Evolutionary conservation across 2,797 vertebrate species (phyloP).

Genomic region (Lagocephalus sceleratus): DNA sequence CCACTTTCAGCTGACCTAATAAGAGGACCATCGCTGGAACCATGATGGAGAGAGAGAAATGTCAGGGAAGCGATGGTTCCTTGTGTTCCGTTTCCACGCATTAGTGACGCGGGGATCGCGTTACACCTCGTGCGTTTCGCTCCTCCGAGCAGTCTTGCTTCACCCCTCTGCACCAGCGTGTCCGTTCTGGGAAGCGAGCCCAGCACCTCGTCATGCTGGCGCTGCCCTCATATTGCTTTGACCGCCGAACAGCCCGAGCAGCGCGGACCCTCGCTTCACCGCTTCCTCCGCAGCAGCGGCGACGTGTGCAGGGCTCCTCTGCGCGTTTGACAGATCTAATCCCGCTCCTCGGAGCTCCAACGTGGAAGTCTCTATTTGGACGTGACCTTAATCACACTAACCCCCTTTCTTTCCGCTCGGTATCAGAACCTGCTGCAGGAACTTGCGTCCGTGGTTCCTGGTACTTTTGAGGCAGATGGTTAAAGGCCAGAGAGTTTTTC

Average conservation of each 20-base stretch:
- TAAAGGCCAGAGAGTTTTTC: conserved; percentile 20
- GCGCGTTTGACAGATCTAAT: conserved; percentile 69
- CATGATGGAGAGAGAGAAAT: conserved; percentile 21
- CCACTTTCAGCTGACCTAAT: conserved; percentile 77
- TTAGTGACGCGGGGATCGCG: conserved; percentile 15
- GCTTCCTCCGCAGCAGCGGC: conserved; percentile 66
- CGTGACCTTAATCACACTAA: conserved; percentile 57
- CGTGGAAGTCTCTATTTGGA: conserved; percentile 57
- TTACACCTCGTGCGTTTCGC: conserved; percentile 32
- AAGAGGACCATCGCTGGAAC: conserved; percentile 60
- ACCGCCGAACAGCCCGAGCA: conserved; percentile 56
- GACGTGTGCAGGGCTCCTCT: conserved; percentile 62
- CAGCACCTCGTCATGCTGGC: conserved; percentile 51
- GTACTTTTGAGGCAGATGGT: conserved; percentile 8
- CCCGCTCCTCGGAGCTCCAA: conserved; percentile 43
- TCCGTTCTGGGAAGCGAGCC: conserved; percentile 64
- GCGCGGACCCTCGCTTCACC: conserved; percentile 42
- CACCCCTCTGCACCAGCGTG: conserved; percentile 43
- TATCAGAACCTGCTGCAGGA: conserved; percentile 50
- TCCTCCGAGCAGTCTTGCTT: conserved; percentile 41
- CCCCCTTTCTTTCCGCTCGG: conserved; percentile 39
- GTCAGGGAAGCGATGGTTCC: neutral
- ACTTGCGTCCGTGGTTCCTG: conserved; percentile 32
- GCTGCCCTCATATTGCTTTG: conserved; percentile 55
- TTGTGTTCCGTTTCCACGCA: no score